Conservation (phyloP, 1,140 invertebrate genomes). For the Solenopsis invicta region DNA sequence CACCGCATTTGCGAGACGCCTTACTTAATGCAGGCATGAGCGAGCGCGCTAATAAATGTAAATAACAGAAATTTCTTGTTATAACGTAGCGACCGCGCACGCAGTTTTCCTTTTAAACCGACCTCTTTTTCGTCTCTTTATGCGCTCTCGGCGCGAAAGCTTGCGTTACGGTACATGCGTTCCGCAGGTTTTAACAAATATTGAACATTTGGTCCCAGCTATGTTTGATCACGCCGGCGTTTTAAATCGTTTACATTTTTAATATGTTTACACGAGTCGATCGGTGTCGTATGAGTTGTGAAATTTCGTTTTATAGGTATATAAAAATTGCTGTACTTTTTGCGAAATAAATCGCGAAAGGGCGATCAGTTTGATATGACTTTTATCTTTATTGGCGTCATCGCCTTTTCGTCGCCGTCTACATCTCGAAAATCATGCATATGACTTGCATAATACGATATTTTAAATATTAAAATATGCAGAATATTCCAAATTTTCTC, state of each 20-base stretch:
- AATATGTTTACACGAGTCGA: neutral
- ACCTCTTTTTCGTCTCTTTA: neutral
- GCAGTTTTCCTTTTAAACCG: constrained; percentile 16
- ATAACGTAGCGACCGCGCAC: neutral
- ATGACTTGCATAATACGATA: neutral
- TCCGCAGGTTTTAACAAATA: constrained; percentile 56
- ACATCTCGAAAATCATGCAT: neutral
- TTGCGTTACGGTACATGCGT: neutral
- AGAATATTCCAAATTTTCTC: neutral
- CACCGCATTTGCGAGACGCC: neutral
- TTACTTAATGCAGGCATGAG: constrained; percentile 7
- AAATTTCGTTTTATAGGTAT: neutral
- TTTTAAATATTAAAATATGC: neutral
- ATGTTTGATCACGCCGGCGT: neutral
- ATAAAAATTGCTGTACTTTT: neutral
- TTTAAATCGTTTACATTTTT: constrained; percentile 40
- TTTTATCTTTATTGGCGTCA: neutral
- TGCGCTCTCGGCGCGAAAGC: neutral
- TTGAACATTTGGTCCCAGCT: constrained; percentile 30
- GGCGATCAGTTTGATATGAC: neutral
- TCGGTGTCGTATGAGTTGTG: neutral
- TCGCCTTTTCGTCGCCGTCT: neutral
- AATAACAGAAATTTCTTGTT: constrained; percentile 46
- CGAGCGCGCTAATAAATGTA: constrained; percentile 41
- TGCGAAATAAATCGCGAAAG: neutral